A percentile compares a stretch with the other conserved stretches of the same genome.
Conservation (phyloP, 2,888 invertebrate species). For the Ichneumon xanthorius region DNA sequence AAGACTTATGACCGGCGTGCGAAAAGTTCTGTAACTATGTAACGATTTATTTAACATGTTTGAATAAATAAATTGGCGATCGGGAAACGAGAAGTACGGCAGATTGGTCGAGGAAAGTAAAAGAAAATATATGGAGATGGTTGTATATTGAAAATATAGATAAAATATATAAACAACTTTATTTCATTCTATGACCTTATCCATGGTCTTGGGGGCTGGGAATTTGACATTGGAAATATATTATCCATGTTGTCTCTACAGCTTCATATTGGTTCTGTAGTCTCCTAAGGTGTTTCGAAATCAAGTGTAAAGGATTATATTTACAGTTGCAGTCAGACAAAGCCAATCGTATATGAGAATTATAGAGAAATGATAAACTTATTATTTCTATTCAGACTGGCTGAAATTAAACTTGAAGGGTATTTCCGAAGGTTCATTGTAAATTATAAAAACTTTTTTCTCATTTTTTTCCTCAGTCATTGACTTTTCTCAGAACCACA, state of each 20-base stretch:
- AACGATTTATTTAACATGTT: neutral
- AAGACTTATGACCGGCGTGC: neutral
- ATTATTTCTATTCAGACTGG: slow-evolving; percentile 75
- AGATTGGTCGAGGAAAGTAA: neutral
- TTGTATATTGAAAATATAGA: neutral
- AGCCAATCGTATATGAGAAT: slow-evolving; percentile 9
- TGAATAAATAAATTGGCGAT: neutral
- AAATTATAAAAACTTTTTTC: slow-evolving; percentile 58
- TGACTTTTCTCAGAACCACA: slow-evolving; percentile 89
- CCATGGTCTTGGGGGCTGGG: no score
- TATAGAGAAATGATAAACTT: slow-evolving; percentile 27
- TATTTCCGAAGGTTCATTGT: slow-evolving; percentile 45
- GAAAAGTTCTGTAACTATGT: neutral
- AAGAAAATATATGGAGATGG: neutral
- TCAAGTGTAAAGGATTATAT: neutral
- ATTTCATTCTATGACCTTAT: neutral
- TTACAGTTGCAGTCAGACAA: neutral
- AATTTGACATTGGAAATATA: no score
- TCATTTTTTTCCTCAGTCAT: slow-evolving; percentile 53
- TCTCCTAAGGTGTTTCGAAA: neutral
- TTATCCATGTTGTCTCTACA: no score
- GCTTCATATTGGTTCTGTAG: no score
- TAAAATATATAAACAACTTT: neutral
- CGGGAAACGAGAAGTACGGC: neutral
- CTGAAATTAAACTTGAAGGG: slow-evolving; percentile 87